phyloP scores from a whole-genome alignment of 1,140 invertebrate species.

The Aphaenogaster ashmeadi region DNA sequence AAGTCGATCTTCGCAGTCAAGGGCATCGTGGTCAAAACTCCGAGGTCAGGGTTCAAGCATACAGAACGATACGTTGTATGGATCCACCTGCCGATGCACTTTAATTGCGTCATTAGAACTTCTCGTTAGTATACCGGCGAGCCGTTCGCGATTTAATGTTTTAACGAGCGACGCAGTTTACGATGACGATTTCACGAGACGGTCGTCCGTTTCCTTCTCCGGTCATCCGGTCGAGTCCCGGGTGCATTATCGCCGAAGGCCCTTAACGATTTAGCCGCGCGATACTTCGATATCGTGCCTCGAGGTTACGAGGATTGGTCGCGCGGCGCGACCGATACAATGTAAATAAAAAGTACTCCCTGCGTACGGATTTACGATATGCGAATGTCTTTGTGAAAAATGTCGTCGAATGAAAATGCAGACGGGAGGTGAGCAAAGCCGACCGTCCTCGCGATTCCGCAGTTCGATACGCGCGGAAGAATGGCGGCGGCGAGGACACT shows the following conservation, averaged over 20 bases:
- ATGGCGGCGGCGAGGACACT: conserved; percentile 42
- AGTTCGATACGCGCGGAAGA: conserved; percentile 48
- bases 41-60: conserved; percentile 59
- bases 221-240: conserved; percentile 9
- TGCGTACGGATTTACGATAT: not conserved
- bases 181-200: conserved; percentile 50
- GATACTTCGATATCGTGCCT: conserved; percentile 19
- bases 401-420: conserved; percentile 12
- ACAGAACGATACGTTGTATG: conserved; percentile 40
- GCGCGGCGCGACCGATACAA: not conserved
- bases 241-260: not conserved
- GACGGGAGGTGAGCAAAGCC: not conserved
- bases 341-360: not conserved
- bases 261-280: conserved; percentile 5
- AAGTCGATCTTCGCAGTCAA: conserved; percentile 12
- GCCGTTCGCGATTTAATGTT: conserved; percentile 44
- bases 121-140: conserved; percentile 53
- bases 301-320: not conserved
- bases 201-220: conserved; percentile 8
- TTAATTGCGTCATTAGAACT: conserved; percentile 69
- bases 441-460: conserved; percentile 34
- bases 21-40: conserved; percentile 29
- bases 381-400: conserved; percentile 12
- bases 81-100: conserved; percentile 64
- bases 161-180: conserved; percentile 60